Conservation (phyloP, 2,113 vertebrate genomes). For the Bucco capensis region DNA sequence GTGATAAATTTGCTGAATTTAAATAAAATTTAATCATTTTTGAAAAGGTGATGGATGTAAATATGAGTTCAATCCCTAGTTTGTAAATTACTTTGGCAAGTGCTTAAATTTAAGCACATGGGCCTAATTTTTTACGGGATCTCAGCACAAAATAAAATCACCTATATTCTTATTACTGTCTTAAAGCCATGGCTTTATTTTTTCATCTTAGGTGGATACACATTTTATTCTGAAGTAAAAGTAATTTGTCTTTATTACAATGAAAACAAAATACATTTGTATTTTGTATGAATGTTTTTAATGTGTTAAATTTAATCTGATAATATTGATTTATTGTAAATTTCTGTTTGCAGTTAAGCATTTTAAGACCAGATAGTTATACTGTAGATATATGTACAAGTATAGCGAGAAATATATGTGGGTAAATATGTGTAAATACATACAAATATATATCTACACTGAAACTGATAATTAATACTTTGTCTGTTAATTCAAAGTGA, state of each 20-base stretch:
- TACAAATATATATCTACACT: neutral
- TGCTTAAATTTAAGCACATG: neutral
- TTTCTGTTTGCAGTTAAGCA: neutral
- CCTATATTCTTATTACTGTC: neutral
- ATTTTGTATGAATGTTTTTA: neutral
- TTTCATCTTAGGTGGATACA: neutral
- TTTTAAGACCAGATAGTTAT: neutral
- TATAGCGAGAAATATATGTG: fast-evolving
- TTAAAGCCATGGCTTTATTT: neutral
- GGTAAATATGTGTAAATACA: neutral
- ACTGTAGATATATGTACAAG: fast-evolving
- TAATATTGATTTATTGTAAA: neutral
- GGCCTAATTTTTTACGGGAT: neutral
- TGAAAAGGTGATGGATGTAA: neutral
- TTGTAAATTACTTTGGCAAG: neutral
- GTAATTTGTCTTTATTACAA: neutral
- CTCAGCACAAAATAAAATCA: neutral
- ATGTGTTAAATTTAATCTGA: neutral
- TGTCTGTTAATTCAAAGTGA: neutral
- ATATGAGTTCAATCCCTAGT: neutral
- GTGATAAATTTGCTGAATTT: neutral
- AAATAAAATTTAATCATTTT: neutral
- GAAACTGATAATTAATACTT: neutral
- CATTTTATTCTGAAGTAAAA: neutral
- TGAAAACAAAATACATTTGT: neutral